Evolutionary conservation across 2,113 vertebrate genomes (phyloP).

Genomic region (Ursus arctos): DNA sequence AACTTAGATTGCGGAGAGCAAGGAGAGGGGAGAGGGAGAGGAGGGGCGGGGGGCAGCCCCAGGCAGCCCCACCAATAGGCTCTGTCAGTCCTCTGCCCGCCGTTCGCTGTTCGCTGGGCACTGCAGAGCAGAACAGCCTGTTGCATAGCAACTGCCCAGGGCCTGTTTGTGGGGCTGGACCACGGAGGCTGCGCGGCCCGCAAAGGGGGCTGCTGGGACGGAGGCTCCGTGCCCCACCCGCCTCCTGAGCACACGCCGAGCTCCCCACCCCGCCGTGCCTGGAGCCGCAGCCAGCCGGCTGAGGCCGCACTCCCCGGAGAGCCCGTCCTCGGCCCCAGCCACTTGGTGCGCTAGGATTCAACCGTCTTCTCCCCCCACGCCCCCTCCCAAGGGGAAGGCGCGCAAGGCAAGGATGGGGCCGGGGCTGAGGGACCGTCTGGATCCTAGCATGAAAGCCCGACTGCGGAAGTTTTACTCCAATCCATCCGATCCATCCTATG

Average conservation of each 20-base stretch:
- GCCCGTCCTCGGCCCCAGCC: background rate
- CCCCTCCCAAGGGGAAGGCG: background rate
- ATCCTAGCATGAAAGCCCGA: background rate
- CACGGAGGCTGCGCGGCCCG: background rate
- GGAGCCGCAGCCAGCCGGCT: background rate
- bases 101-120: background rate
- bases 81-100: background rate
- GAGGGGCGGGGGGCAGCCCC: background rate
- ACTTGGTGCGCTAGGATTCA: background rate
- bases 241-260: background rate
- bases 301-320: background rate
- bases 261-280: background rate
- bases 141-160: constrained; percentile 80
- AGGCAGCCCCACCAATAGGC: constrained; percentile 7
- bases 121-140: constrained; percentile 68
- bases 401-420: background rate
- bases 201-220: background rate
- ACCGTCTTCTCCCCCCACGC: background rate
- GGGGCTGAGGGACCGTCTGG: background rate
- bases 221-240: background rate
- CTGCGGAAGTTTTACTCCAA: background rate
- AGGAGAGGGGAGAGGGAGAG: background rate
- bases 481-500: background rate
- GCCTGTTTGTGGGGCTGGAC: constrained; percentile 33
- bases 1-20: background rate